phyloP scores from a whole-genome alignment of 2,113 vertebrate species.

The Tenrec ecaudatus region DNA sequence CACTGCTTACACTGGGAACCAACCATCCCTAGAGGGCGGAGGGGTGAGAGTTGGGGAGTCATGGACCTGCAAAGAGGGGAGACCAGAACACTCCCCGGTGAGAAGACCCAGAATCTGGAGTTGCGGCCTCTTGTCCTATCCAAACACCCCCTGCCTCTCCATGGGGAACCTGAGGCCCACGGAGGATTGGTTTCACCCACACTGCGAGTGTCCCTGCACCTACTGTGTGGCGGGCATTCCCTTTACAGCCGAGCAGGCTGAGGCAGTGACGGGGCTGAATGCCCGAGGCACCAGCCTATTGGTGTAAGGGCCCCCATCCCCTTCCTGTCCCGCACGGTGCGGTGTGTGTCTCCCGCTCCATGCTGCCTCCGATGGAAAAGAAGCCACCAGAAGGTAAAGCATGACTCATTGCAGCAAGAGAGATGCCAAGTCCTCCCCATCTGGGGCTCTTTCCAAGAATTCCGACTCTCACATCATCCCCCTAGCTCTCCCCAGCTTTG shows the following conservation, averaged over 20 bases:
- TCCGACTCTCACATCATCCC: not conserved
- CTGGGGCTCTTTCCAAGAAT: constrained; percentile 9
- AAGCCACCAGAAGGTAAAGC: not conserved
- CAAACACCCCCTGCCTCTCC: not conserved
- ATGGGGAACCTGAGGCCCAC: not conserved
- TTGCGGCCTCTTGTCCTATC: not conserved
- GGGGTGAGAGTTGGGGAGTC: fast-evolving
- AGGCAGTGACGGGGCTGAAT: not conserved
- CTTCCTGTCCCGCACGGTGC: not conserved
- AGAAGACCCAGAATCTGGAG: not conserved
- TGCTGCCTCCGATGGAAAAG: not conserved
- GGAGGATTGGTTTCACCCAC: not conserved
- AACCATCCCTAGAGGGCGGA: not conserved
- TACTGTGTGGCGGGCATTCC: not conserved
- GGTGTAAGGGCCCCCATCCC: not conserved
- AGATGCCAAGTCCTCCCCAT: not conserved
- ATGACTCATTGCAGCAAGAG: not conserved
- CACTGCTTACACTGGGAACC: not conserved
- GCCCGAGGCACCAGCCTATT: not conserved
- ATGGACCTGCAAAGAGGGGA: not conserved
- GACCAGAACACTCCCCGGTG: not conserved
- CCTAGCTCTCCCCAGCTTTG: not conserved
- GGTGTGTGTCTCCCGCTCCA: not conserved
- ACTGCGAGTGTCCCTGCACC: not conserved
- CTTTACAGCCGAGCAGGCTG: not conserved